Base-by-base conservation (phyloP, 2,113 vertebrate genomes). In the Perca fluviatilis region DNA sequence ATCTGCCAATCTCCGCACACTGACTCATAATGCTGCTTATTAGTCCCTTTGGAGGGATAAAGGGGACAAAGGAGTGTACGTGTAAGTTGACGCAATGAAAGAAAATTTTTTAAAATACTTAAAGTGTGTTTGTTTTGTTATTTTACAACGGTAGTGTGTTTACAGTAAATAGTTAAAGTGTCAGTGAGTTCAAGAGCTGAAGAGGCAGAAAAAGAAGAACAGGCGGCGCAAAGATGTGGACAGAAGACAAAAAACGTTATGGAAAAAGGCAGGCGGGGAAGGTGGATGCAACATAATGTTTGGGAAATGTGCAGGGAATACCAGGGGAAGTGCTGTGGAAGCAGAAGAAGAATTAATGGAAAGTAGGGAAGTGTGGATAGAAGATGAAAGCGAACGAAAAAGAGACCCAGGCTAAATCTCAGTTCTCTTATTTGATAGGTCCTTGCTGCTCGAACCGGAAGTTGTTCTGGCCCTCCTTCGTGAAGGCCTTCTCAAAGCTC, bases 11-110 rank as follows among this genome's bases (percentile, higher is more conserved):
- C 77, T 82, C 74, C 81, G 79, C 76, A 36, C 67, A 71, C 60
- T 61, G 76, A 80, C 74, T 85, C 77, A 79, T 47, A 79, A 88
- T 40, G 49, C 80, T 57, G 68, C 80, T 86, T 79, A 89, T 89
- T 89, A 84, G 80, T 78, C 78, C 63, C 75, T 61, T 70, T 78
- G 46, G 84, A 77, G 56, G 71, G 75, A 83, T 83, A 69, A 87
- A 82, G 47, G 49, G 50, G 56, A 70, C 43, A 66, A 51, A 58
- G 19, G 23, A 69, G 60, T 54, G 71, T 27, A 27, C 2, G 27
- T 27, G 27, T n/a, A n/a, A n/a, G n/a, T n/a, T n/a, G n/a, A n/a
- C n/a, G n/a, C n/a, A n/a, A n/a, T n/a, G n/a, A n/a, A n/a, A n/a
- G n/a, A n/a, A n/a, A n/a, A n/a, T n/a, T n/a, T 6, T 57, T 43